Base-by-base conservation (phyloP, 2,113 vertebrate genomes). In the Oreotragus oreotragus region DNA sequence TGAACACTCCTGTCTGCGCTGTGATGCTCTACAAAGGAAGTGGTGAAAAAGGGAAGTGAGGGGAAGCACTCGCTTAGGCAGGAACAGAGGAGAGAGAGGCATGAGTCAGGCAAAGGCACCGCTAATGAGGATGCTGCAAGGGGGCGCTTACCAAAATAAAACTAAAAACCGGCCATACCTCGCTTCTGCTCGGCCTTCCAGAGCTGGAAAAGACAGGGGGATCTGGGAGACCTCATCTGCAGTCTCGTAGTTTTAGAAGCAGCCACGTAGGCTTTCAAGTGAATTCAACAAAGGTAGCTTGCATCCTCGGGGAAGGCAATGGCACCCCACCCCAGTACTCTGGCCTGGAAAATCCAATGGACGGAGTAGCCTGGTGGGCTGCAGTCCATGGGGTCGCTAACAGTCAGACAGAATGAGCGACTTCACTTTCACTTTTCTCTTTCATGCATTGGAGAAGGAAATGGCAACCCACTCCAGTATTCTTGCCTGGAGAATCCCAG, bases 231-330 rank as follows among this genome's bases (percentile, higher is more conserved):
- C 84, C 95, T 91, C 57, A 25, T 0, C 95, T 90, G 93, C 86
- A 96, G 94, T 95, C 81, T 77, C n/a, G n/a, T 79, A 91, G 93
- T 95, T 98, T 98, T 83, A 17, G 90, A 10, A 97, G 97, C 92
- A 97, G 39, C 92, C 97, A 76, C 43, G 88, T 1, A 15, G 70
- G 53, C 97, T 98, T 93, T 89, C 91, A 27, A 88, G 88, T n/a
- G 0, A 98, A 87, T 98, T 95, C 95, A 87, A 51, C 98, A 93
- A 97, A 98, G 98, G 97, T 95, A 90, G 98, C 93, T n/a, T n/a
- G n/a, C n/a, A n/a, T n/a, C n/a, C n/a, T n/a, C n/a, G n/a, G n/a
- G n/a, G n/a, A n/a, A n/a, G n/a, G n/a, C n/a, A n/a, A n/a, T n/a
- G n/a, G n/a, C n/a, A n/a, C n/a, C n/a, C n/a, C n/a, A n/a, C n/a